Evolutionary conservation across 2,888 invertebrate genomes (phyloP), one percentile per base, ranked within the genome.

Genomic region (Scaptomyza flava): DNA sequence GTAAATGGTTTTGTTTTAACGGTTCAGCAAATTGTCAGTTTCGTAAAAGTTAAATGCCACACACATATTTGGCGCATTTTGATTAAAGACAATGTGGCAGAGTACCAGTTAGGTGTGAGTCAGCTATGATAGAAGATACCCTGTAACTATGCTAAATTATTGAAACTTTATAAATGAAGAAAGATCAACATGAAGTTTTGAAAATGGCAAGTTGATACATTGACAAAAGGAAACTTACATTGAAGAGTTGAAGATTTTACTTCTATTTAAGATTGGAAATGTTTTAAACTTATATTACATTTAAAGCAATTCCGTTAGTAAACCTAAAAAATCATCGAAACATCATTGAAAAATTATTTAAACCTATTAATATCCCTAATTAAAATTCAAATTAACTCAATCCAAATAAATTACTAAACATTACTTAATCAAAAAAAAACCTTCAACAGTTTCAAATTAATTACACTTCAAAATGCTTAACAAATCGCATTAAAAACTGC

Each of bases 401-500:
- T 9, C n/a, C 34, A 38, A 45, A 53, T 58, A 14, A 45, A 45
- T 61, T 36, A 48, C 38, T 6, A 30, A 34, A 51, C 30, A 47
- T n/a, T 17, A 48, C 30, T 63, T 36, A 58, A 58, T 59, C 38
- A 17, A 38, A 12, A 58, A 68, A 51, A 59, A 52, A 31, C 31
- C 9, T 27, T 43, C 36, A 60, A 60, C 31, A 68, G 61, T 72
- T 69, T 51, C 57, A 72, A 77, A 77, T 81, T 87, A 85, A 81
- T 87, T 87, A 76, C 64, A 68, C 70, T 73, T 68, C 60, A 54
- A 60, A 75, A 65, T 60, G 65, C 66, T 72, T 38, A 72, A 60
- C 60, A 81, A 87, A 81, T 79, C 67, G 77, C 77, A 82, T 81
- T 85, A 77, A 68, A 74, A 74, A 30, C 47, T 48, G 43, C 54